These are phyloP conservation scores for Pegoplata infirma DNA, from an alignment of 2,888 invertebrate genomes.

Conservation along the genomic window DNA sequence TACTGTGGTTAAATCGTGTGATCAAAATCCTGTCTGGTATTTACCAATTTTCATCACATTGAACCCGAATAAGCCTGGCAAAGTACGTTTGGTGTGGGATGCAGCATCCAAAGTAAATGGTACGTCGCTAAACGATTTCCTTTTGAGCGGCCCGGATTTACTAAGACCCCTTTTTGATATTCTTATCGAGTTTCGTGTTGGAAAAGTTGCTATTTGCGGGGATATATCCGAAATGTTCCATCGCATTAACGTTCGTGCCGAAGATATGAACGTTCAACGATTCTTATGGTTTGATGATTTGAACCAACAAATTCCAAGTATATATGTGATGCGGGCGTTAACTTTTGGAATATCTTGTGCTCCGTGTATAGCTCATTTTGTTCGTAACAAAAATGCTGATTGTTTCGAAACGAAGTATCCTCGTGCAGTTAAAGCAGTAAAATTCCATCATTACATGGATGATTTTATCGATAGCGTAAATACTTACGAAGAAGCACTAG, in stretches of 20 bases:
- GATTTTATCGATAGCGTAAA: slow-evolving; percentile 42
- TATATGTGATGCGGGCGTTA: slow-evolving; percentile 50
- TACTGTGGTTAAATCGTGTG: not conserved
- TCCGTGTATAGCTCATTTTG: slow-evolving; percentile 57
- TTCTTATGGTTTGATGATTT: slow-evolving; percentile 52
- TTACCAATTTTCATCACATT: slow-evolving; percentile 20
- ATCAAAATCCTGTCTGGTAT: no score
- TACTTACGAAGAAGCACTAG: slow-evolving; percentile 17
- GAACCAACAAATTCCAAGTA: slow-evolving; percentile 26
- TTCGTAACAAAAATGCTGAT: slow-evolving; percentile 16
- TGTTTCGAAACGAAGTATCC: slow-evolving; percentile 44
- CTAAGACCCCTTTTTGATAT: slow-evolving; percentile 22
- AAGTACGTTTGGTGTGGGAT: slow-evolving; percentile 24
- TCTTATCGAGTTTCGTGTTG: slow-evolving; percentile 53
- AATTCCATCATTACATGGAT: slow-evolving; percentile 66
- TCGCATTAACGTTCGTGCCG: slow-evolving; percentile 35
- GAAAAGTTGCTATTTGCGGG: slow-evolving; percentile 54
- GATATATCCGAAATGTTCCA: slow-evolving; percentile 63
- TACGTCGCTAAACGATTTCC: slow-evolving; percentile 15
- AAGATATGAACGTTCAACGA: slow-evolving; percentile 53
- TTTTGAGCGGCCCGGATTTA: slow-evolving; percentile 24
- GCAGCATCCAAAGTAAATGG: slow-evolving; percentile 15
- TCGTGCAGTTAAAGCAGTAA: slow-evolving; percentile 64
- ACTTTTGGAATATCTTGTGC: slow-evolving; percentile 48
- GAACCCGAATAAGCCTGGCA: slow-evolving; percentile 63